A percentile compares a stretch with the other conserved stretches of the same genome.
Evolutionary conservation across 2,797 vertebrate genomes (phyloP).

Genomic region (Notoglanidium macrostoma): DNA sequence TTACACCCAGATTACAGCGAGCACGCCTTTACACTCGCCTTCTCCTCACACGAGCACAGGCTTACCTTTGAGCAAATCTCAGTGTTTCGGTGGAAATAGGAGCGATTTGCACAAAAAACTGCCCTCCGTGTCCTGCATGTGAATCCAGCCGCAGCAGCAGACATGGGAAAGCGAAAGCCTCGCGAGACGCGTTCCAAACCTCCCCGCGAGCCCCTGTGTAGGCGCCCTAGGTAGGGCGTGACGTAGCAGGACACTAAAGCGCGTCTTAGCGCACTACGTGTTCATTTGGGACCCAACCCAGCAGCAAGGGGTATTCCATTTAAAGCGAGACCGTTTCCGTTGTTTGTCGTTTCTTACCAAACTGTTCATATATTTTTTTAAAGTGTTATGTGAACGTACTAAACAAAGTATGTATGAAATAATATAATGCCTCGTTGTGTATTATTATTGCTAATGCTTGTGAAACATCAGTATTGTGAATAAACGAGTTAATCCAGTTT

Average conservation of each 20-base stretch:
- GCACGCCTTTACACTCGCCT: neutral
- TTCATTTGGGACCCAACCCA: neutral
- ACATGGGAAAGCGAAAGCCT: constrained; percentile 53
- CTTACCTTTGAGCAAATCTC: constrained; percentile 18
- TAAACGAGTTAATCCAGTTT: neutral
- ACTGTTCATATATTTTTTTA: neutral
- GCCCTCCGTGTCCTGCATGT: constrained; percentile 60
- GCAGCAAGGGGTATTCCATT: neutral
- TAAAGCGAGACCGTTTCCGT: neutral
- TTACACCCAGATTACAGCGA: neutral
- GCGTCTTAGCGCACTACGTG: neutral
- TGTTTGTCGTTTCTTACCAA: neutral
- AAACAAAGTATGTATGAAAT: too few species aligned
- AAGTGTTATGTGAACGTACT: neutral
- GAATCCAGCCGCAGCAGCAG: constrained; percentile 55
- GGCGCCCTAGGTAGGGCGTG: neutral
- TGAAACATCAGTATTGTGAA: neutral
- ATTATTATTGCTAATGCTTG: neutral
- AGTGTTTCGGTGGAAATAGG: neutral
- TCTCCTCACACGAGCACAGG: neutral
- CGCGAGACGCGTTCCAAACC: neutral
- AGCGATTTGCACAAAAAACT: neutral
- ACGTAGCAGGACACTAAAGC: too few species aligned
- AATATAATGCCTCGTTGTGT: neutral
- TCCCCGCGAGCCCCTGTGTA: neutral